Base-by-base conservation (phyloP, 2,797 vertebrate genomes). In the Loris lydekkerianus region DNA sequence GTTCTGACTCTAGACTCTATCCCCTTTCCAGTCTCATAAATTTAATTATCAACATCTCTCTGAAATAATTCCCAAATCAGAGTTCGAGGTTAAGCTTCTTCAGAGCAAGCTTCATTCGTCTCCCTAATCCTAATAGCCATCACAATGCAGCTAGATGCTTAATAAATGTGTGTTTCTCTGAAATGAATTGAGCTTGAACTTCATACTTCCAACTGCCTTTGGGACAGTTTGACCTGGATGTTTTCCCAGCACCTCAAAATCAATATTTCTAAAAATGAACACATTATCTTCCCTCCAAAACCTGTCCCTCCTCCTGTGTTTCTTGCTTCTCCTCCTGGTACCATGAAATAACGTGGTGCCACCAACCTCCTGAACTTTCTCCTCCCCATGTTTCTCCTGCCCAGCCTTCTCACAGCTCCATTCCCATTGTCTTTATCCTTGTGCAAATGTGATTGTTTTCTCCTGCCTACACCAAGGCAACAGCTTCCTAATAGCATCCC, bases 251-350 rank as follows among this genome's bases (percentile, higher is more conserved):
- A 93, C 31, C 25, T 96, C 14, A 49, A 95, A 95, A 91, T 93
- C 75, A 91, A 15, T 93, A 95, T 91, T 94, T 89, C 84, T 86
- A 86, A 91, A 94, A 82, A 34, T 11, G 17, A 82, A 67, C 56
- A 67, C 10, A 40, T 27, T 58, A 34, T 58, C 70, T 80, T 84
- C 18, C 29, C 23, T 82, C 60, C 17, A 34, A 88, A 94, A 40
- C 25, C 14, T 23, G 6, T 13, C 75, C 23, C 10, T 85, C 53
- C 49, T 72, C 13, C 84, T 10, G 8, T 65, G 8, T 65, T 58
- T 53, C 63, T 27, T 88, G 25, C 15, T 77, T 78, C 34, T 90
- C 73, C 17, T 77, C 14, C 53, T 0, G 21, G 10, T 23, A 61
- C 7, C 11, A 9, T 1, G 0, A 63, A 60, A 18, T 27, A 76